A percentile compares a stretch with the other conserved stretches of the same genome.
These are phyloP conservation scores for Aurelia aurita complex sp. Pacific DNA, from an alignment of 30 jellyfish, hydroid and myxozoan species.

Conservation along the genomic window DNA sequence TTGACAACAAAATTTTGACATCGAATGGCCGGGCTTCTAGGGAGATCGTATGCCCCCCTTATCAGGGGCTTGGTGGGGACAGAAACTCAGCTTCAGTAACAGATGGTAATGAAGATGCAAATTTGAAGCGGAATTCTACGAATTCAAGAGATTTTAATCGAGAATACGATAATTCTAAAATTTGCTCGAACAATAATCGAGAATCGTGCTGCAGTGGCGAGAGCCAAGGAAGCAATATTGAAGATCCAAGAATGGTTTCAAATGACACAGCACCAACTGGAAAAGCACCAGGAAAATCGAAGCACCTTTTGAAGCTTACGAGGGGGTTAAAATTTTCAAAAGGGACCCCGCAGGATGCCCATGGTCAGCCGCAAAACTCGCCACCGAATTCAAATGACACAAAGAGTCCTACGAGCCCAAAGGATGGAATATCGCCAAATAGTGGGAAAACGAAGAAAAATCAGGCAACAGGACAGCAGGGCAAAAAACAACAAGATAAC, in stretches of 20 bases:
- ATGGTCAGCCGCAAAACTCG: background rate
- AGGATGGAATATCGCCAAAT: slow-evolving; percentile 4
- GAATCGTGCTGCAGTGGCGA: slow-evolving; percentile 58
- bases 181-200: slow-evolving; percentile 15
- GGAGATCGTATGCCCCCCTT: slow-evolving; percentile 20
- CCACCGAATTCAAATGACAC: slow-evolving; percentile 10
- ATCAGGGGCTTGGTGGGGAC: slow-evolving; percentile 33
- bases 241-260: slow-evolving; percentile 12
- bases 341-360: slow-evolving; percentile 27
- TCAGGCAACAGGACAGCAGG: slow-evolving; percentile 2
- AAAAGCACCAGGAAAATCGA: slow-evolving; percentile 30
- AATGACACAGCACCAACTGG: background rate
- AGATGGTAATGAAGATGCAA: slow-evolving; percentile 36
- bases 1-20: slow-evolving; percentile 24
- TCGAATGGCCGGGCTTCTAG: slow-evolving; percentile 42
- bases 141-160: slow-evolving; percentile 22
- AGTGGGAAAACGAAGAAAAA: slow-evolving; percentile 24
- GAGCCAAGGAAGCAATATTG: slow-evolving; percentile 6
- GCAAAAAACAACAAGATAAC: slow-evolving; percentile 41
- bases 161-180: slow-evolving; percentile 2
- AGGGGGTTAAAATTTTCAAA: slow-evolving; percentile 52
- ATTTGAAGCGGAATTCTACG: slow-evolving; percentile 40
- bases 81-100: slow-evolving; percentile 35
- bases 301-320: slow-evolving; percentile 52
- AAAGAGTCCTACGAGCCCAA: background rate